Evolutionary conservation across 2,888 invertebrate genomes (phyloP).

Genomic region (Plebejus argus): DNA sequence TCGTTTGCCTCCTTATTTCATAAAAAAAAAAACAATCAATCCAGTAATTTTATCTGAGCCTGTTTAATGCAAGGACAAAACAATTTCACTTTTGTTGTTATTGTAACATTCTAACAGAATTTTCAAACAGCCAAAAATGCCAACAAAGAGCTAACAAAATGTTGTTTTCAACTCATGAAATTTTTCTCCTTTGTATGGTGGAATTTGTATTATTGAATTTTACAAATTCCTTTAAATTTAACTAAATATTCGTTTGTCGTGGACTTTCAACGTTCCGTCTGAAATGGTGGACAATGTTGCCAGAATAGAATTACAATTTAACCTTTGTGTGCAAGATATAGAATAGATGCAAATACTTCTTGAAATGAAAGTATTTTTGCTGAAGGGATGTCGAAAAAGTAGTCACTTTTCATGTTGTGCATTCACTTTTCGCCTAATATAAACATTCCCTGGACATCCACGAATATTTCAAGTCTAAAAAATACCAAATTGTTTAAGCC

Average conservation of each 20-base stretch:
- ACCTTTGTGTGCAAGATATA: conserved; percentile 6
- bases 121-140: not conserved
- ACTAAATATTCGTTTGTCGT: conserved; percentile 19
- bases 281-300: conserved; percentile 18
- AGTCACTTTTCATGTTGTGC: not conserved
- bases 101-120: not conserved
- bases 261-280: conserved; percentile 7
- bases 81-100: not conserved
- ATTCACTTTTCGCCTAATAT: too few relatives aligned
- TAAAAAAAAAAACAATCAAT: too few relatives aligned
- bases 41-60: too few relatives aligned
- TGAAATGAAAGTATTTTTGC: conserved; percentile 6
- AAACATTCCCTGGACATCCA: too few relatives aligned
- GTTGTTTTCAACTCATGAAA: not conserved
- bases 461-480: too few relatives aligned
- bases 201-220: conserved; percentile 28
- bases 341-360: not conserved
- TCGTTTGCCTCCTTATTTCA: too few relatives aligned
- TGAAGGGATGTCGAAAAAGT: not conserved
- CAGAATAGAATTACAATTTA: conserved; percentile 20
- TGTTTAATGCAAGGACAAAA: too few relatives aligned
- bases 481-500: too few relatives aligned
- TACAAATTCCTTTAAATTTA: conserved; percentile 27
- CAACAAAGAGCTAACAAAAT: not conserved
- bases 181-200: conserved; percentile 3